Conservation (phyloP, 2,113 vertebrate genomes). For the Halcyon malimbica region DNA sequence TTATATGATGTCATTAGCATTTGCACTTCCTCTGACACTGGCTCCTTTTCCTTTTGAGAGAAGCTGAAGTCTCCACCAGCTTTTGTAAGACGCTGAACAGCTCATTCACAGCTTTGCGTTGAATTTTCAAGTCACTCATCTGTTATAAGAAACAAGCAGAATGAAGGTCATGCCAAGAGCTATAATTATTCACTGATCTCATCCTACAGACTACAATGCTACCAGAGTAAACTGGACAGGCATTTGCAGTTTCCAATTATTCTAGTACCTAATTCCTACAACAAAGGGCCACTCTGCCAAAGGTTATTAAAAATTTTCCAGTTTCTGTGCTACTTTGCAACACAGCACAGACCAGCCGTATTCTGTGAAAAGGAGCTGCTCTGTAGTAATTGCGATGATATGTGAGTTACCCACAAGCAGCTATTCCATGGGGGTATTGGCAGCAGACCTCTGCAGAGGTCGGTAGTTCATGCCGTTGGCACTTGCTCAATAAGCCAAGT, state of each 20-base stretch:
- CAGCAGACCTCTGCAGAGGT: background rate
- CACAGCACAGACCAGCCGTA: background rate
- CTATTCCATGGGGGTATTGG: background rate
- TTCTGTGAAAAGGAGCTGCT: background rate
- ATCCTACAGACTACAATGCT: background rate
- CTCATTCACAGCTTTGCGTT: constrained; percentile 76
- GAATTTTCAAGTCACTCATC: constrained; percentile 67
- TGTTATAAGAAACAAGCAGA: constrained; percentile 27
- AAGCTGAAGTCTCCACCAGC: background rate
- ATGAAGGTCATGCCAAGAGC: background rate
- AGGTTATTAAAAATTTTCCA: background rate
- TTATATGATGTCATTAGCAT: background rate
- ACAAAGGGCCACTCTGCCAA: background rate
- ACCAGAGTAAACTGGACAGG: background rate
- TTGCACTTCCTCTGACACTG: constrained; percentile 34
- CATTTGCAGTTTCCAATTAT: background rate
- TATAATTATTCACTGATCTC: background rate
- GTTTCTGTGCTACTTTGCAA: background rate
- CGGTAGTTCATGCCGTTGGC: fast-evolving
- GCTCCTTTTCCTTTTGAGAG: constrained; percentile 65
- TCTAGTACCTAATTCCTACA: background rate
- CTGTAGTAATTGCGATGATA: background rate
- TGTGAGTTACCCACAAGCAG: background rate
- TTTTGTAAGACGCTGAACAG: constrained; percentile 46
- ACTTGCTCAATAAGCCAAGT: fast-evolving